A percentile compares a stretch with the other conserved stretches of the same genome.
Conservation (phyloP, 2,797 vertebrate species). For the Argyrosomus regius region DNA sequence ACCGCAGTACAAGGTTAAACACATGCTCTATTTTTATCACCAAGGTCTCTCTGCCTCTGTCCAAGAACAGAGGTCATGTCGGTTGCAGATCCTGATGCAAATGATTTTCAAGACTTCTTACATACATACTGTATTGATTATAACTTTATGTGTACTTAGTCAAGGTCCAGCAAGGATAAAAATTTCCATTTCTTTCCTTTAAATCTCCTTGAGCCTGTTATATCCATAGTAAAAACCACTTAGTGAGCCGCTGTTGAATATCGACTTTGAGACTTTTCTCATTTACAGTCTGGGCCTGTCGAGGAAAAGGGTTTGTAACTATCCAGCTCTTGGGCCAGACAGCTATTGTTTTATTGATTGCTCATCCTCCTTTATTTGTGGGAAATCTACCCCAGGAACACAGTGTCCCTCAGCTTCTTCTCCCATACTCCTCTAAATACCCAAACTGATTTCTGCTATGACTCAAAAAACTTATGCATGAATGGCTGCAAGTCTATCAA, state of each 20-base stretch:
- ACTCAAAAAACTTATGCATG: slow-evolving; percentile 55
- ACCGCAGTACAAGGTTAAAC: slow-evolving; percentile 17
- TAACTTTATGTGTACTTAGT: slow-evolving; percentile 52
- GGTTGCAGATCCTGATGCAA: slow-evolving; percentile 8
- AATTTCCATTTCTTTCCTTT: slow-evolving; percentile 46
- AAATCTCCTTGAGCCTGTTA: slow-evolving; percentile 57
- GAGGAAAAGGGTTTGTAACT: slow-evolving; percentile 60
- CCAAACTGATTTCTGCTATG: slow-evolving; percentile 54
- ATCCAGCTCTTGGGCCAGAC: slow-evolving; percentile 57
- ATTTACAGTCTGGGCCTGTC: slow-evolving; percentile 67
- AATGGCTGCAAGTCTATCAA: slow-evolving; percentile 56
- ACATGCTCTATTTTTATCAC: slow-evolving; percentile 12
- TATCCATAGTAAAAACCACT: slow-evolving; percentile 63
- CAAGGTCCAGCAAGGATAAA: slow-evolving; percentile 53
- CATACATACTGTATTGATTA: slow-evolving; percentile 45
- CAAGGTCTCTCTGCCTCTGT: background rate
- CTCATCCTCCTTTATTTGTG: slow-evolving; percentile 67
- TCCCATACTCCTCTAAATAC: slow-evolving; percentile 51
- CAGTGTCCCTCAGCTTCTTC: slow-evolving; percentile 52
- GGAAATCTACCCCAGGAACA: slow-evolving; percentile 62
- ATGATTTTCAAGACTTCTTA: slow-evolving; percentile 17
- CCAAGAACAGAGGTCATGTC: slow-evolving; percentile 6
- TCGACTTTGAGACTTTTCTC: slow-evolving; percentile 77
- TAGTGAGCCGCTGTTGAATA: slow-evolving; percentile 60
- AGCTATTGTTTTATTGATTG: slow-evolving; percentile 81